These are phyloP conservation scores for Nesospiza acunhae DNA, from an alignment of 2,113 vertebrate species.

Conservation along the genomic window DNA sequence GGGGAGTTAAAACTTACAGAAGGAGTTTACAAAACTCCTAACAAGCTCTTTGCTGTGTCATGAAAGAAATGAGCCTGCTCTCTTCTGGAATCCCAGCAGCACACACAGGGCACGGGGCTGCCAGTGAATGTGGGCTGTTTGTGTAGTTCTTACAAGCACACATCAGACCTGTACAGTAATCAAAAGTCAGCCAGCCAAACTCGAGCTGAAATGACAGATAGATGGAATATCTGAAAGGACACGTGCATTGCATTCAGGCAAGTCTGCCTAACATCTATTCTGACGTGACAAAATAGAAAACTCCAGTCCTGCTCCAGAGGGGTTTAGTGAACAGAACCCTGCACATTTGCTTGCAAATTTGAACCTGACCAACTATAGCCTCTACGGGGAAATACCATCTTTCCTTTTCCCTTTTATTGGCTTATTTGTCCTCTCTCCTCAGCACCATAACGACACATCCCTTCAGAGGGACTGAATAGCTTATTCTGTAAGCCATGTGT, in stretches of 20 bases:
- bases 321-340: neutral
- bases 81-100: neutral
- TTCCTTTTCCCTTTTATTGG: neutral
- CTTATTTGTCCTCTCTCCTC: neutral
- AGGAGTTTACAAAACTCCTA: neutral
- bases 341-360: conserved; percentile 21
- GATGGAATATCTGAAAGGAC: conserved; percentile 22
- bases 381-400: neutral
- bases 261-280: neutral
- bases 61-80: fast-evolving
- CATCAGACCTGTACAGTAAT: neutral
- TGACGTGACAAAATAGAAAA: neutral
- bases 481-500: neutral
- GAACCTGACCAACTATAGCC: neutral
- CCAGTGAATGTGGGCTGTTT: neutral
- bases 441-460: neutral
- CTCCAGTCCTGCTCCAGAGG: neutral
- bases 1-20: neutral
- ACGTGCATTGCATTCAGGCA: neutral
- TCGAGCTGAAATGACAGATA: conserved; percentile 15
- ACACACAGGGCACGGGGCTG: fast-evolving
- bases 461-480: neutral
- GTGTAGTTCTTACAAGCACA: neutral
- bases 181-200: conserved; percentile 23
- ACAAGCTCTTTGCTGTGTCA: neutral